A percentile compares a stretch with the other conserved stretches of the same genome.
These are phyloP conservation scores for Microchirus variegatus DNA, from an alignment of 2,797 vertebrate species.

Conservation along the genomic window DNA sequence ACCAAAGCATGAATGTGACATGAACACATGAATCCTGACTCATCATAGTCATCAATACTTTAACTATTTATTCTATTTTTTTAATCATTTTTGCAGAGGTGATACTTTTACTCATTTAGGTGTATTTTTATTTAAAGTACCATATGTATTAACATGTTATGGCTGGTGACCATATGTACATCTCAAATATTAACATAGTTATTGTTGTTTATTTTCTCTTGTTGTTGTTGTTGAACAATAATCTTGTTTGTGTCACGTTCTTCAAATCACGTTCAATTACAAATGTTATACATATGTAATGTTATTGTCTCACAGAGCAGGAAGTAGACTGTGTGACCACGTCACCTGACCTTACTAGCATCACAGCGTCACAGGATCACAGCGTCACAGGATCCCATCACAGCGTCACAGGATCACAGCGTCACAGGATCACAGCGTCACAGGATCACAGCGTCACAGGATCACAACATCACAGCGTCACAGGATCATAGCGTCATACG, in stretches of 20 bases:
- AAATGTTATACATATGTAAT: neutral
- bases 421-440: too few relatives aligned
- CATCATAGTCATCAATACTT: conserved; percentile 67
- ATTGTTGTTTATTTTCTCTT: conserved; percentile 54
- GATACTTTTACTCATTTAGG: conserved; percentile 86
- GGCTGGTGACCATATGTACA: conserved; percentile 97
- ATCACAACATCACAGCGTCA: too few relatives aligned
- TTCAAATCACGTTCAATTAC: neutral
- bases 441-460: too few relatives aligned
- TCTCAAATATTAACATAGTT: conserved; percentile 82
- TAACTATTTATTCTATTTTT: conserved; percentile 90
- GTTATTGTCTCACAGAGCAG: conserved; percentile 8
- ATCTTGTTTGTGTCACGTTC: conserved; percentile 52
- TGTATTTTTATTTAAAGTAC: conserved; percentile 95
- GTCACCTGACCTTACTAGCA: too few relatives aligned
- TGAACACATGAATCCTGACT: conserved; percentile 20
- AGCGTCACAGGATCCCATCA: too few relatives aligned
- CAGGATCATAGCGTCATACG: too few relatives aligned
- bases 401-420: too few relatives aligned
- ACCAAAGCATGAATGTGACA: conserved; percentile 51
- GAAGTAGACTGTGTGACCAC: neutral
- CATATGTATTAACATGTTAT: conserved; percentile 93
- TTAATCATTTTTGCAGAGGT: conserved; percentile 84
- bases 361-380: too few relatives aligned
- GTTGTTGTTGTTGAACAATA: conserved; percentile 52